Evolutionary conservation across 23 tunicate species (phyloP), one percentile per base, ranked within the genome.

Genomic region (Oikopleura albicans): DNA sequence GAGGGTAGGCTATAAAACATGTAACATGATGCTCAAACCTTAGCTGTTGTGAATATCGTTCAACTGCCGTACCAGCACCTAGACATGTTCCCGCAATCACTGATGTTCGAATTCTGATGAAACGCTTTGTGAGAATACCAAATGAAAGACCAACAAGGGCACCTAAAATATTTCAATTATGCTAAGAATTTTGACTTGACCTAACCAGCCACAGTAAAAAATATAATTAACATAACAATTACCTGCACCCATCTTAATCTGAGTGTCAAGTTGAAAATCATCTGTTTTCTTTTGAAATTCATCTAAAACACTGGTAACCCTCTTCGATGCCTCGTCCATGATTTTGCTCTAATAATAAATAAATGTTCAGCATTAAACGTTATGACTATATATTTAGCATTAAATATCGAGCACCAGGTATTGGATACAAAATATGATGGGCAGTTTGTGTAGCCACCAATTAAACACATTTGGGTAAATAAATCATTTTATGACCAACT

Each of bases 11-110:
- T n/a, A n/a, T n/a, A n/a, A n/a, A n/a, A n/a, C n/a, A n/a, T n/a
- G n/a, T n/a, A n/a, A n/a, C n/a, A n/a, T n/a, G n/a, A n/a, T n/a
- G n/a, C n/a, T 49, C 79, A 16, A 12, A 71, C 79, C 79, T 71
- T 2, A 71, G 79, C 35, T 71, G 79, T 71, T 71, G 79, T 22
- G 79, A 71, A 71, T 71, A 71, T 71, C 79, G 79, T 29, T 71
- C 79, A 31, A 71, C 37, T 29, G 79, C 33, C 79, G 31, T 71
- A 22, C 79, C 79, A 31, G 35, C 34, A 2, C 79, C 79, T 2
- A 71, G 4, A 29, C 28, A 31, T 16, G 34, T 31, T 16, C 79
- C 79, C 28, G 36, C 79, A 71, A 71, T 29, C 27, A 71, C 79
- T 2, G 79, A 71, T 2, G 4, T 16, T 71, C 79, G 79, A 29